Conservation (phyloP, 2,797 vertebrate genomes). For the Kryptolebias ocellatus region DNA sequence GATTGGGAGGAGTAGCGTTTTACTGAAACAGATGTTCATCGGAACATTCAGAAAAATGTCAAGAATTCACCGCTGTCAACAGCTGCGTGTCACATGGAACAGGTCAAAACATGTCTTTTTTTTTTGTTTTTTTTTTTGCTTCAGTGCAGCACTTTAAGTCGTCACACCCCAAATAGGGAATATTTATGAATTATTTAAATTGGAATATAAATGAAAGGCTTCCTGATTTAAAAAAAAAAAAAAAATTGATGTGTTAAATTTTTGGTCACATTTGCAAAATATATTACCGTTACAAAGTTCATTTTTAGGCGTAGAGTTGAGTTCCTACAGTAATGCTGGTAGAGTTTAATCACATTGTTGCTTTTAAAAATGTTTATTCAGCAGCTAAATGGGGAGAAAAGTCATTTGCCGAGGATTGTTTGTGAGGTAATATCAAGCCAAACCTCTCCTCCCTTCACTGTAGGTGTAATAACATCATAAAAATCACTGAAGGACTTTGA, state of each 20-base stretch:
- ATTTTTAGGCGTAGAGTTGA: no score
- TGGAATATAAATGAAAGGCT: neutral
- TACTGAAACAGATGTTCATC: constrained; percentile 42
- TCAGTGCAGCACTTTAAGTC: neutral
- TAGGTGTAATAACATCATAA: constrained; percentile 47
- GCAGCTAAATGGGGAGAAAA: neutral
- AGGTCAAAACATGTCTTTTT: neutral
- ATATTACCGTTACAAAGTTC: no score
- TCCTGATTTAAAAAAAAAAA: neutral
- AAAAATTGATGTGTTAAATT: neutral
- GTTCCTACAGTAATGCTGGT: no score
- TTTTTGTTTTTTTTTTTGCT: neutral
- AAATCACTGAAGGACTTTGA: constrained; percentile 61
- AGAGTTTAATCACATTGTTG: neutral
- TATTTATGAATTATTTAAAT: neutral
- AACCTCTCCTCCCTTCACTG: constrained; percentile 1
- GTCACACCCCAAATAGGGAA: neutral
- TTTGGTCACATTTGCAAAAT: neutral
- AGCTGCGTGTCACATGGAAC: constrained; percentile 23
- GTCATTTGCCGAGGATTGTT: neutral
- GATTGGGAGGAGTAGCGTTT: constrained; percentile 19
- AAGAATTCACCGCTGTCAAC: constrained; percentile 38
- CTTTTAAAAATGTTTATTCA: neutral
- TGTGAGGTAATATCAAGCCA: neutral
- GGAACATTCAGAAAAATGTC: constrained; percentile 39